phyloP scores from a whole-genome alignment of 2,797 vertebrate species.

The Harpagifer antarcticus region DNA sequence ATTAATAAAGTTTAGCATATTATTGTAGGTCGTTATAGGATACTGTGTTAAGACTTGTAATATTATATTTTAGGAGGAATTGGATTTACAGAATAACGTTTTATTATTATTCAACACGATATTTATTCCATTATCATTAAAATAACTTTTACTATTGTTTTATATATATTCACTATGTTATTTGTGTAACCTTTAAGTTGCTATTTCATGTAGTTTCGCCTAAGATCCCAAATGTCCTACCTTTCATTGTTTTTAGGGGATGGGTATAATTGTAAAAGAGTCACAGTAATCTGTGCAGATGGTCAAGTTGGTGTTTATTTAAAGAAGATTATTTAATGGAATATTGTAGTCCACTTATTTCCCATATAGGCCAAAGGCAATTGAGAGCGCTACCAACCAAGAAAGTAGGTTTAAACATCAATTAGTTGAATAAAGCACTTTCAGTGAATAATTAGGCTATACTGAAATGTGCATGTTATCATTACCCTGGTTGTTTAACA shows the following conservation, averaged over 20 bases:
- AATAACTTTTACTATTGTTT: background rate
- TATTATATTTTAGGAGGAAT: too few relatives aligned
- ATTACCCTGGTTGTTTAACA: constrained; percentile 1
- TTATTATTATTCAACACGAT: background rate
- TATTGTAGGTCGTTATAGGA: too few relatives aligned
- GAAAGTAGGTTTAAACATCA: background rate
- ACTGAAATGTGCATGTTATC: background rate
- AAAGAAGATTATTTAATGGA: background rate
- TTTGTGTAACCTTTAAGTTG: background rate
- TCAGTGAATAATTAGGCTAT: background rate
- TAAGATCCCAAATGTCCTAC: background rate
- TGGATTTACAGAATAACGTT: background rate
- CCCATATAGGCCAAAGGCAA: background rate
- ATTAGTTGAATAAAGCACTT: background rate
- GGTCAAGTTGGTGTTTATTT: background rate
- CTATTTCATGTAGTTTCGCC: background rate
- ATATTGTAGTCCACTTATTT: background rate
- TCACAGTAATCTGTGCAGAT: too few relatives aligned
- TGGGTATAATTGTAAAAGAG: background rate
- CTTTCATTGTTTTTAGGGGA: background rate
- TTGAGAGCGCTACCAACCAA: too few relatives aligned
- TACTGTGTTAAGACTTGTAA: too few relatives aligned
- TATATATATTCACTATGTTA: background rate
- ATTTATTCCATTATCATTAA: background rate
- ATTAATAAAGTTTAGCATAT: background rate